Conservation (phyloP, 2,888 invertebrate species). For the Didymodactylos carnosus region DNA sequence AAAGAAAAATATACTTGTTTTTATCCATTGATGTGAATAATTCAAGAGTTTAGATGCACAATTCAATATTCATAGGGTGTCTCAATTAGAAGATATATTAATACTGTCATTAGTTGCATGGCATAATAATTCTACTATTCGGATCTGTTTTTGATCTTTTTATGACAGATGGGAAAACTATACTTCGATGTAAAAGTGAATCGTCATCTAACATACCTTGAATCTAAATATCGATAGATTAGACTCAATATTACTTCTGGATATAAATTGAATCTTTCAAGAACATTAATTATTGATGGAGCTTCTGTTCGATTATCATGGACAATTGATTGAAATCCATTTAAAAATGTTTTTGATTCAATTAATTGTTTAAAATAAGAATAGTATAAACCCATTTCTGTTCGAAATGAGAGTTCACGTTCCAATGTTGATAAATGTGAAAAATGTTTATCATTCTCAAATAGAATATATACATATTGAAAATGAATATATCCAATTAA, state of each 20-base stretch:
- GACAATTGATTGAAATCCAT: conserved; percentile 45
- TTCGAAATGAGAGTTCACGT: conserved; percentile 60
- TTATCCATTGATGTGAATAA: no score
- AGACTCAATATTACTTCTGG: conserved; percentile 47
- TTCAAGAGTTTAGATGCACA: no score
- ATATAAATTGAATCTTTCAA: conserved; percentile 59
- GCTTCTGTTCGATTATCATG: conserved; percentile 59
- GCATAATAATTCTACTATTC: no score
- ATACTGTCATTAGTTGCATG: no score
- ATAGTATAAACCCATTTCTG: conserved; percentile 71
- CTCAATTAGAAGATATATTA: no score
- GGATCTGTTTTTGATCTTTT: no score
- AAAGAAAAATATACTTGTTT: background rate
- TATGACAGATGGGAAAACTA: no score
- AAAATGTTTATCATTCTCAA: conserved; percentile 64
- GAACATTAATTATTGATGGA: conserved; percentile 57
- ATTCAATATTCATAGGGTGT: no score
- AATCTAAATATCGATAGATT: conserved; percentile 12
- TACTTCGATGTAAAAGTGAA: no score
- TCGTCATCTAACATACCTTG: no score
- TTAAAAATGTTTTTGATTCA: conserved; percentile 43
- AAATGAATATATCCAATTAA: background rate
- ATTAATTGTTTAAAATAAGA: conserved; percentile 65
- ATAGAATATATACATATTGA: conserved; percentile 36
- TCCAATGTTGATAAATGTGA: conserved; percentile 60